A percentile compares a stretch with the other conserved stretches of the same genome.
Evolutionary conservation across 2,888 invertebrate species (phyloP).

Genomic region (Acanthacorydalis orientalis): DNA sequence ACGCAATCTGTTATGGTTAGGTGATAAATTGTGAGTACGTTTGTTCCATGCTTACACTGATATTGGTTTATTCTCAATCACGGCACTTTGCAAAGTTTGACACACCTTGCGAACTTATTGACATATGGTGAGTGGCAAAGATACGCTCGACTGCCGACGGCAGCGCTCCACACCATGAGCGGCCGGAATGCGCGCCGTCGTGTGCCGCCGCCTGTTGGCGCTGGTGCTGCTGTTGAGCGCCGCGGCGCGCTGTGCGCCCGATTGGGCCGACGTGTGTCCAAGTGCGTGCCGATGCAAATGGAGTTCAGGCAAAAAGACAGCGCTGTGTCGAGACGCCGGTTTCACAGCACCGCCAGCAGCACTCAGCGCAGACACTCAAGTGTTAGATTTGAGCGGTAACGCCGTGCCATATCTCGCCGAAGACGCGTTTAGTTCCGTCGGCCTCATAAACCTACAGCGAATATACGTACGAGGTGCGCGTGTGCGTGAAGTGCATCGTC

Average conservation of each 20-base stretch:
- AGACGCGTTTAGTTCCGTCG: conserved; percentile 63
- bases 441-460: conserved; percentile 69
- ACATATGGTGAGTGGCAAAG: no score
- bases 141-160: not conserved
- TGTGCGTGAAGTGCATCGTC: conserved; percentile 57
- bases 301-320: conserved; percentile 82
- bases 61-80: no score
- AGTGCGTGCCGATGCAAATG: conserved; percentile 79
- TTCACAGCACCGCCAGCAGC: conserved; percentile 59
- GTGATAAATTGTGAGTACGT: no score
- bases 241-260: conserved; percentile 40
- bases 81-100: no score
- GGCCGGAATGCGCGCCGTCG: conserved; percentile 1
- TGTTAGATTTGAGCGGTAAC: conserved; percentile 70
- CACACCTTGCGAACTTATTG: no score
- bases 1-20: no score
- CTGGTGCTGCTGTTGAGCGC: conserved; percentile 19
- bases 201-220: conserved; percentile 19
- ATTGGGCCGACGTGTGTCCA: conserved; percentile 83
- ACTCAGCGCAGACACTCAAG: conserved; percentile 63
- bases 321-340: conserved; percentile 66
- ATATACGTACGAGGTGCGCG: conserved; percentile 63
- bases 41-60: no score
- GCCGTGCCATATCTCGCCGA: conserved; percentile 55
- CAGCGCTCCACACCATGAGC: not conserved